A percentile compares a stretch with the other conserved stretches of the same genome.
phyloP scores from a whole-genome alignment of 1,140 invertebrate species.

The Penaeus vannamei region DNA sequence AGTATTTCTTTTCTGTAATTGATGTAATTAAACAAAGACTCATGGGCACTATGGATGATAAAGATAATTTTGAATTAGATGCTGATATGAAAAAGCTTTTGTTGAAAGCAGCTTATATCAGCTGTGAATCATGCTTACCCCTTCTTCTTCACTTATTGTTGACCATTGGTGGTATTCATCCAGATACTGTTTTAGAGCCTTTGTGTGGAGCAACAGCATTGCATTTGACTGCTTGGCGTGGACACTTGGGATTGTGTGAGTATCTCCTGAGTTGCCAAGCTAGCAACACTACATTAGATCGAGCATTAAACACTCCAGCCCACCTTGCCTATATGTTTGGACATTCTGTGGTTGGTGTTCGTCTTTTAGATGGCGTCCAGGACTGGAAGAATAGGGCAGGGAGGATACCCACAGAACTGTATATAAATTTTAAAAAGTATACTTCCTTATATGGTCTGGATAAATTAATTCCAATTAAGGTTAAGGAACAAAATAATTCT shows the following conservation, averaged over 20 bases:
- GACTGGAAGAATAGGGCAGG: not conserved
- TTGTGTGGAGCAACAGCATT: constrained; percentile 7
- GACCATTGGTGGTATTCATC: not conserved
- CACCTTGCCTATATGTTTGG: constrained; percentile 42
- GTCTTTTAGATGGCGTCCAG: not conserved
- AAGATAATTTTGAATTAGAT: not conserved
- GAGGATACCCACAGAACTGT: not conserved
- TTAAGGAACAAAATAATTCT: constrained; percentile 4
- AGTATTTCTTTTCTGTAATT: no score
- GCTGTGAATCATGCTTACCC: not conserved
- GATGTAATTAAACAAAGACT: not conserved
- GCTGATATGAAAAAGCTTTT: not conserved
- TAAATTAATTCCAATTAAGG: not conserved
- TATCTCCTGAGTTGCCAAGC: not conserved
- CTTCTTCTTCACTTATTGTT: not conserved
- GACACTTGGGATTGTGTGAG: not conserved
- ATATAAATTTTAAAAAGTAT: not conserved
- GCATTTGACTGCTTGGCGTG: not conserved
- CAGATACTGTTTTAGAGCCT: constrained; percentile 1
- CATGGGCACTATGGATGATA: not conserved
- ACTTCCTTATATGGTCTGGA: not conserved
- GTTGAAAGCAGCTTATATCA: not conserved
- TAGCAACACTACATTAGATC: not conserved
- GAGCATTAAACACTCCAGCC: constrained; percentile 7
- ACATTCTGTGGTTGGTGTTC: constrained; percentile 5